These are phyloP conservation scores for Lithobates pipiens DNA, from an alignment of 2,797 vertebrate species.

Conservation along the genomic window DNA sequence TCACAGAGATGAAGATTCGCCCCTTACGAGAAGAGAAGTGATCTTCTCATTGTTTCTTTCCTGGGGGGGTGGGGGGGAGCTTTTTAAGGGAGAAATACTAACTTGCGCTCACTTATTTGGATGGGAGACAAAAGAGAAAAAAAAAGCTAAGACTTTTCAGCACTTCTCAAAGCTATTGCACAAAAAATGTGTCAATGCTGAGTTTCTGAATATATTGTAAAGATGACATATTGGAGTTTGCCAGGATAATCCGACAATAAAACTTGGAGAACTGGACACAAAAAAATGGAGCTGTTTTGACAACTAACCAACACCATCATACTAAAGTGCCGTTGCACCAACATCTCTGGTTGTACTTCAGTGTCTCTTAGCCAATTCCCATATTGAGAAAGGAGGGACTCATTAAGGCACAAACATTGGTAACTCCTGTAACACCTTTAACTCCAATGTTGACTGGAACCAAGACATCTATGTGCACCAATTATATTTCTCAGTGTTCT, in stretches of 20 bases:
- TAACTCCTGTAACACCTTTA: not conserved
- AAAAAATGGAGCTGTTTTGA: not conserved
- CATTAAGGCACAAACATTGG: not conserved
- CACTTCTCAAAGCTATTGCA: not conserved
- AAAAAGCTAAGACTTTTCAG: not conserved
- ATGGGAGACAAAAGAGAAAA: not conserved
- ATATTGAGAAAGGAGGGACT: not conserved
- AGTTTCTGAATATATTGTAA: not conserved
- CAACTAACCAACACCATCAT: not conserved
- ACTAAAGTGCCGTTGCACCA: not conserved
- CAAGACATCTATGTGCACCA: constrained; percentile 7
- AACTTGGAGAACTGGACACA: not conserved
- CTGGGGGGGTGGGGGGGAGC: not conserved
- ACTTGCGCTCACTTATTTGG: not conserved
- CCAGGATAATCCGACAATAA: not conserved
- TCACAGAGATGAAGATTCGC: constrained; percentile 96
- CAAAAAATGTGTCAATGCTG: not conserved
- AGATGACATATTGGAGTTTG: not conserved
- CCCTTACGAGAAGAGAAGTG: constrained; percentile 86
- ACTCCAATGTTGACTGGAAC: not conserved
- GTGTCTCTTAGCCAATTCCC: not conserved
- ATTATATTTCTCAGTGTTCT: constrained; percentile 8
- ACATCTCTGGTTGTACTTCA: not conserved
- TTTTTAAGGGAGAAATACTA: not conserved
- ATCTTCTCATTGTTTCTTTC: constrained; percentile 2